A percentile compares a stretch with the other conserved stretches of the same genome.
phyloP scores from a whole-genome alignment of 2,113 vertebrate species.

The Elephantulus edwardii region DNA sequence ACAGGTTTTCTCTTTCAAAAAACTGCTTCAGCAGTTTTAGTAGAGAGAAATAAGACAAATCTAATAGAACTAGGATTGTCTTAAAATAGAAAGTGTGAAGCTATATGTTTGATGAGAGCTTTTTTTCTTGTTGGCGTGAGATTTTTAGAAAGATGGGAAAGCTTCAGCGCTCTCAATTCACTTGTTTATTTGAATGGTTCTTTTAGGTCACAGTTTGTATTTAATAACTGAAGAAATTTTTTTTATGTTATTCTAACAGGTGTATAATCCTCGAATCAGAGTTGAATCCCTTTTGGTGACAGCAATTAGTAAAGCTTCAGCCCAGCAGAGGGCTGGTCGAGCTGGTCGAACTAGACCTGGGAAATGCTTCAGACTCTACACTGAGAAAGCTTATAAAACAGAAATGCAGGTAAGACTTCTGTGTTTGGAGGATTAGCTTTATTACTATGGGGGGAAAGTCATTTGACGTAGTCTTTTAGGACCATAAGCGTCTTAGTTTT shows the following conservation, averaged over 20 bases:
- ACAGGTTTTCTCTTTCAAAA: background rate
- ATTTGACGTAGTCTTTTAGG: background rate
- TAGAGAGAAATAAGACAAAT: background rate
- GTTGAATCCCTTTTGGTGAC: constrained; percentile 98
- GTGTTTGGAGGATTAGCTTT: background rate
- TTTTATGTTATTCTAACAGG: constrained; percentile 81
- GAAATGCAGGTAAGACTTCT: constrained; percentile 93
- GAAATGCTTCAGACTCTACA: constrained; percentile 97
- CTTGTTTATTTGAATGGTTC: too few relatives aligned
- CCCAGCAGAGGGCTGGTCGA: constrained; percentile 98
- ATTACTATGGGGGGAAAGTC: constrained; percentile 28
- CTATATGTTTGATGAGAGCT: background rate
- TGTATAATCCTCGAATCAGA: constrained; percentile 98
- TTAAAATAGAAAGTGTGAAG: background rate
- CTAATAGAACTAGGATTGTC: background rate
- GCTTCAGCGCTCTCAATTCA: background rate
- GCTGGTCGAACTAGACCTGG: constrained; percentile 95
- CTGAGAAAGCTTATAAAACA: constrained; percentile 98
- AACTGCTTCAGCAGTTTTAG: background rate
- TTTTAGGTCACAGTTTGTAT: too few relatives aligned
- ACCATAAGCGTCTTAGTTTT: constrained; percentile 5
- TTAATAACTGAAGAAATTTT: constrained; percentile 10
- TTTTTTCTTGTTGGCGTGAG: constrained; percentile 1
- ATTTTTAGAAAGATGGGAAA: constrained; percentile 10
- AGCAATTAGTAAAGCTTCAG: constrained; percentile 98